phyloP scores from a whole-genome alignment of 2,797 vertebrate species.

The Acomys russatus region DNA sequence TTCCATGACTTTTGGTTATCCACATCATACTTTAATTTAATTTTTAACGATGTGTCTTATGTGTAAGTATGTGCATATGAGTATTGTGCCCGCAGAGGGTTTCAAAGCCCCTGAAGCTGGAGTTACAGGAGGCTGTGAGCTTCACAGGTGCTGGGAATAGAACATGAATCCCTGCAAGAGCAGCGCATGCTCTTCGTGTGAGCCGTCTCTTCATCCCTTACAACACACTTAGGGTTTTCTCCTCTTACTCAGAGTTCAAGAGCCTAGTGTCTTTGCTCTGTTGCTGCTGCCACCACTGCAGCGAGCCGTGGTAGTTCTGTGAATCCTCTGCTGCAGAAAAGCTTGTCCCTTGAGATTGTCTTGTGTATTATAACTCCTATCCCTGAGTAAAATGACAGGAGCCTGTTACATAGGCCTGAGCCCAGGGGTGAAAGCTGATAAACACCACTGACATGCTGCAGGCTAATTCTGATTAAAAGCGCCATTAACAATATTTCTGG shows the following conservation, averaged over 20 bases:
- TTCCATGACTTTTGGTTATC: background rate
- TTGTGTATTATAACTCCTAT: constrained; percentile 71
- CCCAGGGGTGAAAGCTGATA: constrained; percentile 6
- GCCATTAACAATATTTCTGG: constrained; percentile 63
- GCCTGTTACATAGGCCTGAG: constrained; percentile 40
- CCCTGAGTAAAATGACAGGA: constrained; percentile 71
- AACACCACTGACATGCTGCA: constrained; percentile 1
- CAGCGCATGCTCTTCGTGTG: background rate
- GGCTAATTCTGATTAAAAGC: constrained; percentile 62
- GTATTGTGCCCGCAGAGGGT: background rate
- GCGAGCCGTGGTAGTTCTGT: constrained; percentile 77
- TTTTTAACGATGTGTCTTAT: background rate
- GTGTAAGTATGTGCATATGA: background rate
- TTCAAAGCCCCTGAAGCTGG: background rate
- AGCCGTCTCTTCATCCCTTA: constrained; percentile 56
- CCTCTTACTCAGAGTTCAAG: constrained; percentile 77
- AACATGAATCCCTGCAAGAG: background rate
- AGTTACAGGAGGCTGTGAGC: background rate
- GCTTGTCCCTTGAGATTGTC: constrained; percentile 79
- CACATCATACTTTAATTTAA: background rate
- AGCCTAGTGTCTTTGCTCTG: constrained; percentile 77
- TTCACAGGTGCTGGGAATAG: background rate
- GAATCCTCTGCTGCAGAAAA: constrained; percentile 80
- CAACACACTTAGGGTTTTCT: constrained; percentile 71
- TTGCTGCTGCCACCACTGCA: constrained; percentile 76